Evolutionary conservation across 2,797 vertebrate species (phyloP).

Genomic region (Podarcis siculus): DNA sequence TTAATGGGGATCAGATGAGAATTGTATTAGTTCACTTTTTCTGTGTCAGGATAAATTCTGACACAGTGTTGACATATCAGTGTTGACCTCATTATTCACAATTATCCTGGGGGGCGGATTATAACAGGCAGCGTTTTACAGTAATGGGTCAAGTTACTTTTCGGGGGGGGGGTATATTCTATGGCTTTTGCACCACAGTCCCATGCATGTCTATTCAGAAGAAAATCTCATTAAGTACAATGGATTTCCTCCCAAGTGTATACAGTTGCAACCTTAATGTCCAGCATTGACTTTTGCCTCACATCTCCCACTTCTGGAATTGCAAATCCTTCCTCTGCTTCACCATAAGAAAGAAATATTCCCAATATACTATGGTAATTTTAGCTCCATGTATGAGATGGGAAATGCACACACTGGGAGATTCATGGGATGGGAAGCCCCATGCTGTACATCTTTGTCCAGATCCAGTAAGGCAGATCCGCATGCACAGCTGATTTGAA

Average conservation of each 20-base stretch:
- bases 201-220: no score
- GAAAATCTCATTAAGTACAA: no score
- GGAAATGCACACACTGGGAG: not conserved
- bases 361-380: not conserved
- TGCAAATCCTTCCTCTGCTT: not conserved
- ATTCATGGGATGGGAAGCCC: not conserved
- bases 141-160: not conserved
- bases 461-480: not conserved
- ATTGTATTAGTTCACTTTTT: not conserved
- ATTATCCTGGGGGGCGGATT: not conserved
- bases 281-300: not conserved
- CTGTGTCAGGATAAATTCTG: not conserved
- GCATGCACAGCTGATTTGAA: not conserved
- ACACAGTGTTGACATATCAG: not conserved
- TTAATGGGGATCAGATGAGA: not conserved
- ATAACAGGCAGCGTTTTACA: not conserved
- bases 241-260: no score
- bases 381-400: not conserved
- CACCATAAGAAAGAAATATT: not conserved
- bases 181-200: no score
- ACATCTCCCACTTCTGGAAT: not conserved
- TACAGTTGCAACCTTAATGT: not conserved
- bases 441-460: not conserved
- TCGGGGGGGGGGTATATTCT: no score
- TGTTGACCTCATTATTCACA: not conserved